phyloP scores from a whole-genome alignment of 2,888 invertebrate species.

The Elysia crispata region DNA sequence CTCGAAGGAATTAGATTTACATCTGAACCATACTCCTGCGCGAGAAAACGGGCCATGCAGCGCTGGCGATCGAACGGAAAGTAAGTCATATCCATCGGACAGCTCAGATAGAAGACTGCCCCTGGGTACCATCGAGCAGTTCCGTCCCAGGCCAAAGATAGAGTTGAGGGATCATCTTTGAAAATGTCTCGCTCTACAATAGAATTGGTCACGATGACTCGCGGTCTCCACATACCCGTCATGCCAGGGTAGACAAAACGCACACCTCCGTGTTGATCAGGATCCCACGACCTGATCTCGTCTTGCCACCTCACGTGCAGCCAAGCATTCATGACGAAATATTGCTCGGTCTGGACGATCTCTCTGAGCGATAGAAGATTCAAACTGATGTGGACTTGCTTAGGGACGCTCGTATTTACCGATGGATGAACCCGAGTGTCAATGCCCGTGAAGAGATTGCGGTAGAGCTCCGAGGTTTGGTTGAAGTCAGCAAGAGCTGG shows the following conservation, averaged over 20 bases:
- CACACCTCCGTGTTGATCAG: conserved; percentile 19
- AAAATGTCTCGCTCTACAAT: conserved; percentile 25
- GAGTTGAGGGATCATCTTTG: conserved; percentile 13
- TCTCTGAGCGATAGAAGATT: conserved; percentile 15
- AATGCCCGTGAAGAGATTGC: not conserved
- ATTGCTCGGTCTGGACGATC: conserved; percentile 18
- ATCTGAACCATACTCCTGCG: conserved; percentile 26
- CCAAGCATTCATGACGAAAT: not conserved
- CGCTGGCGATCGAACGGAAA: conserved; percentile 51
- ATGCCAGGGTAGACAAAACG: conserved; percentile 17
- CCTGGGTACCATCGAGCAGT: conserved; percentile 36
- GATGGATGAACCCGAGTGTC: conserved; percentile 10
- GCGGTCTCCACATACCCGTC: conserved; percentile 35
- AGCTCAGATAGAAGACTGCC: conserved; percentile 19
- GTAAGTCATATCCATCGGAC: conserved; percentile 45
- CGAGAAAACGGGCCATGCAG: conserved; percentile 39
- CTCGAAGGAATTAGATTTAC: not conserved
- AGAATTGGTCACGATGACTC: conserved; percentile 35
- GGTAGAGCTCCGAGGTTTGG: not conserved
- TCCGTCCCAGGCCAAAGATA: conserved; percentile 31
- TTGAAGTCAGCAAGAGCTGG: too few species aligned
- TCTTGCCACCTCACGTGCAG: conserved; percentile 31
- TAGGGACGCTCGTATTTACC: conserved; percentile 23
- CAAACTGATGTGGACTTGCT: not conserved
- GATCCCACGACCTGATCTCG: conserved; percentile 33